Evolutionary conservation across 1,140 invertebrate genomes (phyloP), one percentile per base, ranked within the genome.

Genomic region (Aphis gossypii): DNA sequence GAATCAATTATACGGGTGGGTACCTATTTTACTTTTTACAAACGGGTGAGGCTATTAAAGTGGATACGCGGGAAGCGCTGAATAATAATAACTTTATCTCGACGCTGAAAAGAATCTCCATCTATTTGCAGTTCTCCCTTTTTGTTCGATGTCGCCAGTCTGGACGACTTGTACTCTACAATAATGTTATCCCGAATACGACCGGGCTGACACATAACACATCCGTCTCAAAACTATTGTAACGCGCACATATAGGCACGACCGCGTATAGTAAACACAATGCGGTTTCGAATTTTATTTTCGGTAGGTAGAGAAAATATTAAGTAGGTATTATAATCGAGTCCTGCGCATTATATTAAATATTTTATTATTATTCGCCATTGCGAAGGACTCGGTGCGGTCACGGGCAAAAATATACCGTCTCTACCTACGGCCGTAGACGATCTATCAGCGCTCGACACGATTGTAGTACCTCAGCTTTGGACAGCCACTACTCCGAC

Each of bases 21-120:
- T 76, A 76, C n/a, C 60, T 76, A 76, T 35, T 76, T 76, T n/a
- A 76, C n/a, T 60, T 60, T 76, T 76, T 76, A n/a, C 60, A n/a
- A 76, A 18, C 60, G 60, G 14, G n/a, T n/a, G 60, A 76, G 30
- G 5, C 60, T 76, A n/a, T 76, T n/a, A 76, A 76, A 76, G n/a
- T n/a, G 30, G 30, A 68, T 68, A 60, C 56, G 56, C 56, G 23
- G 56, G 56, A 60, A 60, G 56, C 25, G 30, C 56, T 30, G 56
- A 60, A 60, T 60, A 60, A 30, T 30, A 60, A 30, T 60, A n/a
- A 5, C 18, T 68, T 68, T n/a, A 68, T 76, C n/a, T 76, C 30
- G 30, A 76, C 30, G 4, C 14, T 76, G 60, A 76, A 68, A 76
- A 76, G 60, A 18, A 76, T 76, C n/a, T 76, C 60, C 60, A n/a